A percentile compares a stretch with the other conserved stretches of the same genome.
Evolutionary conservation across 2,113 vertebrate species (phyloP).

Genomic region (cattle (Bos taurus)): ARS-UCD2.0 NC_037357.1:127153001-127153500

Average conservation of each 20-base stretch:
- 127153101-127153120: background rate
- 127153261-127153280: background rate
- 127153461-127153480: background rate
- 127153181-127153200: background rate
- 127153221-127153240: background rate
- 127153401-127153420: background rate
- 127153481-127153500: background rate
- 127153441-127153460: background rate
- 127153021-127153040: background rate
- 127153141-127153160: background rate
- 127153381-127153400: background rate
- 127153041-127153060: background rate
- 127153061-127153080: background rate
- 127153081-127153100: slow-evolving; percentile 14
- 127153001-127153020: background rate
- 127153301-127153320: slow-evolving; percentile 18
- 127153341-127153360: slow-evolving; percentile 17
- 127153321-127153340: background rate
- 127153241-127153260: background rate
- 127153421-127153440: background rate
- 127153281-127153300: slow-evolving; percentile 6
- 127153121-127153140: background rate
- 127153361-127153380: slow-evolving; percentile 15
- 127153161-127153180: background rate
- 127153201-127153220: background rate